Evolutionary conservation across 2,113 vertebrate species (phyloP).

Genomic region (Bos indicus): DNA sequence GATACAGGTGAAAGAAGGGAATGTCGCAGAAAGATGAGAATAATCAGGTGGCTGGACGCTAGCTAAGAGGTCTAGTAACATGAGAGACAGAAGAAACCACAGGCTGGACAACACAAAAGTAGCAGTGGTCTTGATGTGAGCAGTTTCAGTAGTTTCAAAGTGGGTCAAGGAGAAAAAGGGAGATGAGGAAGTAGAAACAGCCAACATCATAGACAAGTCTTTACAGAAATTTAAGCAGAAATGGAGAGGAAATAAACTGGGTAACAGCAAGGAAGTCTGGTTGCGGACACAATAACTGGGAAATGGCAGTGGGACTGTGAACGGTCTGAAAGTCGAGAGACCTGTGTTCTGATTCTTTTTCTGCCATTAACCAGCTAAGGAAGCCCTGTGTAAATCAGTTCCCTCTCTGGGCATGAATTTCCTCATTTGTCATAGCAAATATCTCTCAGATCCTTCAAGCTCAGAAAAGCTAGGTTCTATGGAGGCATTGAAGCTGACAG

Average conservation of each 20-base stretch:
- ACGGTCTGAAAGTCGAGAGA: neutral
- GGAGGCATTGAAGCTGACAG: neutral
- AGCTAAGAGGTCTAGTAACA: neutral
- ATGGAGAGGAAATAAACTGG: constrained; percentile 1
- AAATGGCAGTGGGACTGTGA: neutral
- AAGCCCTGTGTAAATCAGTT: neutral
- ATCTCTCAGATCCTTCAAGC: neutral
- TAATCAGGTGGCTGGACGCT: neutral
- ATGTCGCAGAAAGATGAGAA: neutral
- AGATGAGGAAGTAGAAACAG: constrained; percentile 24
- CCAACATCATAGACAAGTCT: neutral
- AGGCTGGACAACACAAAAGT: neutral
- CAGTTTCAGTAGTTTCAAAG: neutral
- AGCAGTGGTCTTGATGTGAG: neutral
- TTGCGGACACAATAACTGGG: neutral
- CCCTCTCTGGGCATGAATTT: neutral
- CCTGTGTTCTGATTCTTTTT: neutral
- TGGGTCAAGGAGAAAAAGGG: neutral
- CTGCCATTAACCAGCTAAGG: neutral
- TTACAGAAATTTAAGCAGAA: constrained; percentile 24
- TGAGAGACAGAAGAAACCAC: neutral
- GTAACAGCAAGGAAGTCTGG: neutral
- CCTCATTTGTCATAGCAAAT: neutral
- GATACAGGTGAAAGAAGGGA: neutral
- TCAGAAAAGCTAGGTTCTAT: neutral